These are phyloP conservation scores for Argyrosomus regius DNA, from an alignment of 2,797 vertebrate species.

Conservation along the genomic window DNA sequence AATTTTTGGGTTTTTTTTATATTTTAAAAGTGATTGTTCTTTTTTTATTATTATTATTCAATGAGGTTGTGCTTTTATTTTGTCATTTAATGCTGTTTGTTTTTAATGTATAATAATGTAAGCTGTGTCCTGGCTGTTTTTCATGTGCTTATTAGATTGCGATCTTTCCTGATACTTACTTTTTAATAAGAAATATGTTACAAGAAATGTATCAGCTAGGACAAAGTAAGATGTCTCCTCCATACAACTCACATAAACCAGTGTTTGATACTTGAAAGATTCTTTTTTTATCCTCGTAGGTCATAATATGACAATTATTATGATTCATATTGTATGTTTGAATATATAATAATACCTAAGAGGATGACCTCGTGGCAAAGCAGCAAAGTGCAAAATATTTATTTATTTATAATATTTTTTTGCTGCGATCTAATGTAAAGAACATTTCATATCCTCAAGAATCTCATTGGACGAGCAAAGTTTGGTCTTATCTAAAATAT, in stretches of 20 bases:
- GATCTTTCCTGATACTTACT: not conserved
- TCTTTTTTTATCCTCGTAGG: not conserved
- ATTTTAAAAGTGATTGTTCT: not conserved
- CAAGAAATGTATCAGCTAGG: not conserved
- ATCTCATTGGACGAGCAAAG: conserved; percentile 1
- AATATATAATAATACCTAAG: not conserved
- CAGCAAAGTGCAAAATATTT: not conserved
- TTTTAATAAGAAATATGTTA: not conserved
- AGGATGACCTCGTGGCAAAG: not conserved
- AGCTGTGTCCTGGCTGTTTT: not conserved
- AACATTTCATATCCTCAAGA: conserved; percentile 35
- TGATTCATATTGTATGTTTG: not conserved
- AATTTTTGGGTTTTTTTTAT: not conserved
- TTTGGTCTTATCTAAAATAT: conserved; percentile 66
- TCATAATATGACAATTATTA: not conserved
- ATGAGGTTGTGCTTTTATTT: not conserved
- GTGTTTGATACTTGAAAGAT: not conserved
- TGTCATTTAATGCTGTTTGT: not conserved
- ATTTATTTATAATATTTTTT: not conserved
- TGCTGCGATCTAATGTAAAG: not conserved
- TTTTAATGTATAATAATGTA: not conserved
- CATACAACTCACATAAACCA: not conserved
- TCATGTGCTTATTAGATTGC: not conserved
- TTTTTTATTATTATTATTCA: not conserved
- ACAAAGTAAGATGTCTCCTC: not conserved